phyloP scores from a whole-genome alignment of 2,888 invertebrate genomes.

The Lasioglossum figueresi region DNA sequence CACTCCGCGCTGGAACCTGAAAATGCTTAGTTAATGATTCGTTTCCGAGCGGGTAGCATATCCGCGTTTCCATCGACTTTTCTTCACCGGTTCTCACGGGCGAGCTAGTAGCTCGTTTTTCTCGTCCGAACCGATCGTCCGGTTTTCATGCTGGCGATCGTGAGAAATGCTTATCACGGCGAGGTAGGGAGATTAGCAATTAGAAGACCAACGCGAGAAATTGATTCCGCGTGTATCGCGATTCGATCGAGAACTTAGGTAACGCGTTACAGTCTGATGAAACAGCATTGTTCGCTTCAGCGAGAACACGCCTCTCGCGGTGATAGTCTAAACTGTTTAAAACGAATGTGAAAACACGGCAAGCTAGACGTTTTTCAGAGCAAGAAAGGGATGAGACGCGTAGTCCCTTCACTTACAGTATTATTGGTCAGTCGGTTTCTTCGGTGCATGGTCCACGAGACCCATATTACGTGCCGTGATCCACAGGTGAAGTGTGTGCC shows the following conservation, averaged over 20 bases:
- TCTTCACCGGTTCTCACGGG: conserved; percentile 36
- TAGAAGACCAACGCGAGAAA: conserved; percentile 16
- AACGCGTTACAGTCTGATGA: background rate
- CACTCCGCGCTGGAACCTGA: conserved; percentile 18
- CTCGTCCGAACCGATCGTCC: conserved; percentile 13
- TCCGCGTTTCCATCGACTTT: conserved; percentile 36
- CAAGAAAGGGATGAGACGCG: conserved; percentile 46
- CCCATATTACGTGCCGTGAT: conserved; percentile 70
- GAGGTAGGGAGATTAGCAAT: conserved; percentile 9
- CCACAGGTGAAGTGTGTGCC: conserved; percentile 69
- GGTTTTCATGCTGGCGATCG: conserved; percentile 11
- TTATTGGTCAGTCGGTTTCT: conserved; percentile 15
- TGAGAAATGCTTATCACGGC: conserved; percentile 14
- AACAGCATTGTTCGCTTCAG: background rate
- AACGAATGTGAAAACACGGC: background rate
- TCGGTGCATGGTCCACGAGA: conserved; percentile 54
- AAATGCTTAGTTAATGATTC: conserved; percentile 37
- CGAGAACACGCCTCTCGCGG: background rate
- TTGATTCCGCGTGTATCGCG: background rate
- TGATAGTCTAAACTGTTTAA: background rate
- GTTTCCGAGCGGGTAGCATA: conserved; percentile 28
- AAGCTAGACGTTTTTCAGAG: background rate
- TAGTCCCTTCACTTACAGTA: conserved; percentile 58
- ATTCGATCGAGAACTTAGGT: background rate
- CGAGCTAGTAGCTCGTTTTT: conserved; percentile 30